phyloP scores from a whole-genome alignment of 2,113 vertebrate genomes.

The Prinia subflava region DNA sequence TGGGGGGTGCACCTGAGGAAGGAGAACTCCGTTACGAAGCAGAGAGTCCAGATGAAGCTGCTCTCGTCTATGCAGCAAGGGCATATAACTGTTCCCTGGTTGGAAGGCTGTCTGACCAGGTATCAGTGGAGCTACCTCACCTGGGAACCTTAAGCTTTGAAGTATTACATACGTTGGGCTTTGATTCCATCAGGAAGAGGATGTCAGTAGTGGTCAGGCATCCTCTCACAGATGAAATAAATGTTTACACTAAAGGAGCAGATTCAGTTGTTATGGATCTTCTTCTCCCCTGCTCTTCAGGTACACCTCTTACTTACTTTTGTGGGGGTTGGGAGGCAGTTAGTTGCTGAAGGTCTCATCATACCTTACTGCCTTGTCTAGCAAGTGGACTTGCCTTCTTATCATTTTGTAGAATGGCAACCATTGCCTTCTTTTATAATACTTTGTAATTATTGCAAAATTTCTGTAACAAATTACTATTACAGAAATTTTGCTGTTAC shows the following conservation, averaged over 20 bases:
- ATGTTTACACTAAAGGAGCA: constrained; percentile 95
- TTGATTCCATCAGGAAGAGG: constrained; percentile 91
- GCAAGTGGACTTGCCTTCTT: neutral
- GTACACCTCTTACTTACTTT: constrained; percentile 44
- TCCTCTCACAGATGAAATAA: constrained; percentile 91
- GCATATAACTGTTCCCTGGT: constrained; percentile 91
- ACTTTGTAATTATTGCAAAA: neutral
- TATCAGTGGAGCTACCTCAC: constrained; percentile 90
- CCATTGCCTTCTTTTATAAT: neutral
- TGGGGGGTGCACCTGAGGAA: constrained; percentile 45
- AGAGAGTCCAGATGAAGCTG: constrained; percentile 93
- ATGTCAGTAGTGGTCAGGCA: constrained; percentile 97
- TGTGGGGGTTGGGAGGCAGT: neutral
- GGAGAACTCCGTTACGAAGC: constrained; percentile 90
- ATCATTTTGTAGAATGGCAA: neutral
- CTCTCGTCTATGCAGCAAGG: constrained; percentile 90
- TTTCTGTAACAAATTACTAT: neutral
- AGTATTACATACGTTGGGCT: constrained; percentile 91
- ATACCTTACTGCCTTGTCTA: neutral
- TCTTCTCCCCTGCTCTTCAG: constrained; percentile 81
- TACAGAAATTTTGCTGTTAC: too few relatives aligned
- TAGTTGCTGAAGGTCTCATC: neutral
- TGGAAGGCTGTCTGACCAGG: constrained; percentile 88
- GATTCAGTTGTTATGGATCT: constrained; percentile 95
- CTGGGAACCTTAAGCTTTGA: constrained; percentile 91